Percentiles rank a stretch among this genome's conserved stretches.
These are phyloP conservation scores for Morbakka virulenta DNA, from an alignment of 30 jellyfish, hydroid and myxozoan genomes.

Conservation along the genomic window DNA sequence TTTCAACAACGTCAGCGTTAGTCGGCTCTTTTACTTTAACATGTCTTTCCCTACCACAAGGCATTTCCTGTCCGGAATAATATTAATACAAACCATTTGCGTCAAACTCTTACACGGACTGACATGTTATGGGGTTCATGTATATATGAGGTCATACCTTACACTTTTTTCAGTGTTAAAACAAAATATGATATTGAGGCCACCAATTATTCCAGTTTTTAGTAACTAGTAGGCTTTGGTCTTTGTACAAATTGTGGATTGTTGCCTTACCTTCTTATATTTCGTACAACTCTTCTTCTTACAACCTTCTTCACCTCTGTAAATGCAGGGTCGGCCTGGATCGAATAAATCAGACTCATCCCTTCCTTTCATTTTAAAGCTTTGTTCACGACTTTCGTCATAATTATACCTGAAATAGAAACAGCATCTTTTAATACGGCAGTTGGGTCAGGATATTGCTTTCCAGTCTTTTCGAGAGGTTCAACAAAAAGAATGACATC, in stretches of 20 bases:
- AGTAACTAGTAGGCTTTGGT: neutral
- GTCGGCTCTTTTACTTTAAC: neutral
- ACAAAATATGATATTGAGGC: neutral
- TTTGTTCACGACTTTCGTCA: too few relatives aligned
- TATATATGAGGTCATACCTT: conserved; percentile 31
- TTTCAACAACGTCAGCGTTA: neutral
- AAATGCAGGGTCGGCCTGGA: too few relatives aligned
- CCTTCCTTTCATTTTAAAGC: too few relatives aligned
- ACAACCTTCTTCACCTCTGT: too few relatives aligned
- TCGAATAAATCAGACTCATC: too few relatives aligned
- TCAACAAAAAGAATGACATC: too few relatives aligned
- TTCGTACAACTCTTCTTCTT: too few relatives aligned
- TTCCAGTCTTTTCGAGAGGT: too few relatives aligned
- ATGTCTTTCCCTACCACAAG: conserved; percentile 31
- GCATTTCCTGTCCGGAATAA: conserved; percentile 37
- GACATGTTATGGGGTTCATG: neutral
- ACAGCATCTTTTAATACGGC: too few relatives aligned
- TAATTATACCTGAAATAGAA: too few relatives aligned
- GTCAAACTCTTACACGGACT: conserved; percentile 6
- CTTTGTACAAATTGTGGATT: neutral
- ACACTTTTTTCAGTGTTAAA: neutral
- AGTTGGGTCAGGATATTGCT: too few relatives aligned
- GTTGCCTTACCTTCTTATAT: too few relatives aligned
- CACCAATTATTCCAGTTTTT: conserved; percentile 39
- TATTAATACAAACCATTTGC: conserved; percentile 10